Percentiles rank a stretch among this genome's conserved stretches.
These are phyloP conservation scores for Pangasius mekongensis DNA, from an alignment of 2,797 vertebrate species.

Conservation along the genomic window DNA sequence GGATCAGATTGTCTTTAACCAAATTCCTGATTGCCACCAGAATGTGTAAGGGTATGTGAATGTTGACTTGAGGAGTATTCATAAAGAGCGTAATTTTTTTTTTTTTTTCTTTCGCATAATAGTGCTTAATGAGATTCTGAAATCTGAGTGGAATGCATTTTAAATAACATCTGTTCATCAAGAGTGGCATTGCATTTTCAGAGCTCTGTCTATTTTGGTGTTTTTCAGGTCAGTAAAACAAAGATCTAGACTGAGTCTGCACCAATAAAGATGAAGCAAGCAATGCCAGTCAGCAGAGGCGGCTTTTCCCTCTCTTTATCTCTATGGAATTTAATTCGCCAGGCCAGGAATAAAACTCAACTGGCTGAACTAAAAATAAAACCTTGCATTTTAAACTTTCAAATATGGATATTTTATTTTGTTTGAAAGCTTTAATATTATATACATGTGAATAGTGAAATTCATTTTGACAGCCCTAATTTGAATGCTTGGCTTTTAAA, in stretches of 20 bases:
- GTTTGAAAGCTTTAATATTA: not conserved
- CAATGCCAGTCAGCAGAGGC: slow-evolving; percentile 49
- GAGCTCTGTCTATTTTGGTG: not conserved
- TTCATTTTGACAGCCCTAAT: not conserved
- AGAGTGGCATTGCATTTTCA: not conserved
- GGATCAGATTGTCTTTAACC: slow-evolving; percentile 38
- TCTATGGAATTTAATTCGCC: slow-evolving; percentile 63
- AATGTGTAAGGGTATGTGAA: not conserved
- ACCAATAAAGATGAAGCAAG: slow-evolving; percentile 20
- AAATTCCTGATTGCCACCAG: slow-evolving; percentile 37
- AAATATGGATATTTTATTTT: not conserved
- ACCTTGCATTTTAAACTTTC: not conserved
- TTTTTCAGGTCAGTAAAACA: not conserved
- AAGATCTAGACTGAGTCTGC: not conserved
- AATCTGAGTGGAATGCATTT: not conserved
- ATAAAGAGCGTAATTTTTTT: not conserved
- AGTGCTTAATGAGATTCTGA: not conserved
- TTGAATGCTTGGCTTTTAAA: no score
- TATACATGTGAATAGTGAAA: not conserved
- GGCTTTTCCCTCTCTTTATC: slow-evolving; percentile 55
- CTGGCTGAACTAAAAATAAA: slow-evolving; percentile 55
- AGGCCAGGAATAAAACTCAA: slow-evolving; percentile 67
- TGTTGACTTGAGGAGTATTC: not conserved
- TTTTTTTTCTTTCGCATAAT: not conserved
- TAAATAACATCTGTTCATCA: not conserved